These are phyloP conservation scores for Muscina levida DNA, from an alignment of 2,888 invertebrate genomes.

Conservation along the genomic window DNA sequence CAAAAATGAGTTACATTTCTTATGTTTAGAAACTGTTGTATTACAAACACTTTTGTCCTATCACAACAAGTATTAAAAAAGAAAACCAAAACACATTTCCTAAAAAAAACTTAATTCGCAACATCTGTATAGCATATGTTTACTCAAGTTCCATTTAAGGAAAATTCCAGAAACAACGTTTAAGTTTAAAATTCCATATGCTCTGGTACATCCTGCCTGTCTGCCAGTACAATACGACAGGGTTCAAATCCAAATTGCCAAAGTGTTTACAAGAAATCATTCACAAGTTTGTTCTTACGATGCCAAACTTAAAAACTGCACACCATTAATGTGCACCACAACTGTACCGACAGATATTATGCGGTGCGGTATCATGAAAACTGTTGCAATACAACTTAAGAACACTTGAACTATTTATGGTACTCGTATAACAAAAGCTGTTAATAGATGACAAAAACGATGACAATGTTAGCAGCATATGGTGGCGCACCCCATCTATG, in stretches of 20 bases:
- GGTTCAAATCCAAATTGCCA: background rate
- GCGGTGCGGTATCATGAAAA: background rate
- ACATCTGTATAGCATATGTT: too few relatives aligned
- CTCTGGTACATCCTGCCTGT: too few relatives aligned
- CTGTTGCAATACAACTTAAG: background rate
- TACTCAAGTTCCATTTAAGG: too few relatives aligned
- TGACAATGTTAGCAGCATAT: background rate
- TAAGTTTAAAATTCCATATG: too few relatives aligned
- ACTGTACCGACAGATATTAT: background rate
- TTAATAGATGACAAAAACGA: conserved; percentile 17
- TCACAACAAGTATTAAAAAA: too few relatives aligned
- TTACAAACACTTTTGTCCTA: too few relatives aligned
- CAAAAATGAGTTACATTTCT: too few relatives aligned
- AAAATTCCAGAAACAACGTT: too few relatives aligned
- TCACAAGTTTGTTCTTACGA: background rate
- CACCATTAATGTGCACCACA: background rate
- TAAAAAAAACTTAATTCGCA: too few relatives aligned
- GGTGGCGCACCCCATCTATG: background rate
- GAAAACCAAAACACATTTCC: too few relatives aligned
- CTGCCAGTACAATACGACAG: background rate
- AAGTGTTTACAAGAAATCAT: conserved; percentile 5
- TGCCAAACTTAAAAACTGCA: background rate
- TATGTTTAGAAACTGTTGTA: too few relatives aligned
- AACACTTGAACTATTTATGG: conserved; percentile 16
- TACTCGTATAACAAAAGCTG: background rate